These are phyloP conservation scores for Xiphorhynchus elegans DNA, from an alignment of 2,113 vertebrate genomes.

Conservation along the genomic window DNA sequence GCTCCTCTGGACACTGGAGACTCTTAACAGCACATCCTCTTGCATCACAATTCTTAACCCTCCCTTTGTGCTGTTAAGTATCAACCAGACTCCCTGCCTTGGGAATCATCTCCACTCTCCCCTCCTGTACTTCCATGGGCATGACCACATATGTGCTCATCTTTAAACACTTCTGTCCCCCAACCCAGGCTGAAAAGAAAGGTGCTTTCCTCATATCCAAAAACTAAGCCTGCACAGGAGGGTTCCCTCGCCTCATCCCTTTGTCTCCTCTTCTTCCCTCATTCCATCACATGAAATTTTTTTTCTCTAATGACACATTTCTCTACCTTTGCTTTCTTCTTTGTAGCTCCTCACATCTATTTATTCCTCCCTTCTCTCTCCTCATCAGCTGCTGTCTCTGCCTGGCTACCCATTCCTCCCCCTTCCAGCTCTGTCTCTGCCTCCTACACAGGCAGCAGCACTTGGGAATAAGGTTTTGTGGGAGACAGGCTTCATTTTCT, in stretches of 20 bases:
- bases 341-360: neutral
- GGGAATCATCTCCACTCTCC: neutral
- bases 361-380: neutral
- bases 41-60: neutral
- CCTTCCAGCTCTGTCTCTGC: neutral
- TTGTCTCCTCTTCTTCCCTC: neutral
- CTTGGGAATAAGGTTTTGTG: neutral
- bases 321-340: constrained; percentile 4
- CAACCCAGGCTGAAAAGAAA: neutral
- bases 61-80: no score
- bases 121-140: neutral
- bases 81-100: neutral
- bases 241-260: neutral
- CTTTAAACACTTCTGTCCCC: neutral
- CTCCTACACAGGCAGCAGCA: constrained; percentile 1
- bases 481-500: neutral
- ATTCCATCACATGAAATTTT: neutral
- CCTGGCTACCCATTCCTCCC: neutral
- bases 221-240: neutral
- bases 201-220: neutral
- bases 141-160: neutral
- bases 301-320: neutral
- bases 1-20: neutral
- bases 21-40: neutral
- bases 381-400: neutral